Evolutionary conservation across 2,113 vertebrate genomes (phyloP).

Genomic region (Centropus bengalensis): DNA sequence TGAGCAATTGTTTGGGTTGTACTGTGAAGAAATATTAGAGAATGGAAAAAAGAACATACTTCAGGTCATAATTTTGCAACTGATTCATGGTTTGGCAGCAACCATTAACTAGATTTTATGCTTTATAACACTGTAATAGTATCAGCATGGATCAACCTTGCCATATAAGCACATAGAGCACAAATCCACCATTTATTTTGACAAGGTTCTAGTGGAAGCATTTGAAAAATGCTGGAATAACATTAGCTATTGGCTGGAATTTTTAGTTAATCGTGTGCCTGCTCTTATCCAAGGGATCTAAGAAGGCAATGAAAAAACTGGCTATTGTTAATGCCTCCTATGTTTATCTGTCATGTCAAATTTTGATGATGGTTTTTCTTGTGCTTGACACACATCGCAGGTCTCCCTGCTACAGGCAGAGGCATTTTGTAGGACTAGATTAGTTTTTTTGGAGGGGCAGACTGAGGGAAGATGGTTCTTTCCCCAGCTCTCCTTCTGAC

Average conservation of each 20-base stretch:
- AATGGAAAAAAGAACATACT: conserved; percentile 83
- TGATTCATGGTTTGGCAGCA: conserved; percentile 85
- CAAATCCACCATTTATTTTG: conserved; percentile 75
- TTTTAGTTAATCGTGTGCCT: conserved; percentile 38
- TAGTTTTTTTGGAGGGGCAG: neutral
- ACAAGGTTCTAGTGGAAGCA: conserved; percentile 75
- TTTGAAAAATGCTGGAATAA: conserved; percentile 77
- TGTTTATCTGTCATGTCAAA: conserved; percentile 46
- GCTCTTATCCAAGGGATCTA: conserved; percentile 46
- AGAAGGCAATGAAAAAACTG: conserved; percentile 51
- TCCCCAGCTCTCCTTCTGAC: neutral
- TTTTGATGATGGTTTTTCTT: conserved; percentile 50
- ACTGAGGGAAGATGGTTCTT: neutral
- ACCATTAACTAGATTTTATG: conserved; percentile 76
- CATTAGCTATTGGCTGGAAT: conserved; percentile 61
- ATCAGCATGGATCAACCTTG: conserved; percentile 74
- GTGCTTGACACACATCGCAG: conserved; percentile 43
- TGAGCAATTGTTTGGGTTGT: conserved; percentile 82
- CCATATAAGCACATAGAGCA: conserved; percentile 84
- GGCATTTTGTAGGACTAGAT: neutral
- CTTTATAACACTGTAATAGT: conserved; percentile 72
- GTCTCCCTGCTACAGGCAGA: conserved; percentile 6
- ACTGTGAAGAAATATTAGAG: conserved; percentile 82
- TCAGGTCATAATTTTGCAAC: conserved; percentile 74
- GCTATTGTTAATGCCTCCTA: conserved; percentile 48